phyloP scores from a whole-genome alignment of 2,888 invertebrate species.

The Conus canariensis region DNA sequence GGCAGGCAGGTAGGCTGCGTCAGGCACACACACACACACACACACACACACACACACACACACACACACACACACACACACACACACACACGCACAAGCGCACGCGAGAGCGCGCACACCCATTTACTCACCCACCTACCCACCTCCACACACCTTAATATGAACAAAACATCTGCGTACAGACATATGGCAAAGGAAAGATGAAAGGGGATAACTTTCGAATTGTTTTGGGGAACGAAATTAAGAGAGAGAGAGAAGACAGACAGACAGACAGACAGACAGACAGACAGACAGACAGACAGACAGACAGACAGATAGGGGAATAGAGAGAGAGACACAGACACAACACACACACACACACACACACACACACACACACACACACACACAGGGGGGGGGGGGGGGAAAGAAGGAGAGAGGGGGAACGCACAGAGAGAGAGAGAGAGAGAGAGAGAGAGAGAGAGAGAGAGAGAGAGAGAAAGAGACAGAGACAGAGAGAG shows the following conservation, averaged over 20 bases:
- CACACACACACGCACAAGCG: too few relatives aligned
- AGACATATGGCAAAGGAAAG: not conserved
- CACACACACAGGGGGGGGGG: not conserved
- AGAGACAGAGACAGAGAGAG: too few relatives aligned
- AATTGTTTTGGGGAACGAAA: not conserved
- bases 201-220: not conserved
- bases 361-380: not conserved
- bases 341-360: not conserved
- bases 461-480: too few relatives aligned
- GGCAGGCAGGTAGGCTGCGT: too few relatives aligned
- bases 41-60: too few relatives aligned
- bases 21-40: too few relatives aligned
- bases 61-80: too few relatives aligned
- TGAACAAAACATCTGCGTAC: not conserved
- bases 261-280: not conserved
- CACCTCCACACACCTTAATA: not conserved
- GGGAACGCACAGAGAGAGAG: not conserved
- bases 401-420: not conserved
- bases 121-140: too few relatives aligned
- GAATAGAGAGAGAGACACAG: too few relatives aligned
- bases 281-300: not conserved
- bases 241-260: not conserved
- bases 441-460: constrained; percentile 10
- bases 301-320: not conserved
- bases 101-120: too few relatives aligned